Conservation (phyloP, 92 coral and sea anemone genomes). For the Zoanthus gigantus region DNA sequence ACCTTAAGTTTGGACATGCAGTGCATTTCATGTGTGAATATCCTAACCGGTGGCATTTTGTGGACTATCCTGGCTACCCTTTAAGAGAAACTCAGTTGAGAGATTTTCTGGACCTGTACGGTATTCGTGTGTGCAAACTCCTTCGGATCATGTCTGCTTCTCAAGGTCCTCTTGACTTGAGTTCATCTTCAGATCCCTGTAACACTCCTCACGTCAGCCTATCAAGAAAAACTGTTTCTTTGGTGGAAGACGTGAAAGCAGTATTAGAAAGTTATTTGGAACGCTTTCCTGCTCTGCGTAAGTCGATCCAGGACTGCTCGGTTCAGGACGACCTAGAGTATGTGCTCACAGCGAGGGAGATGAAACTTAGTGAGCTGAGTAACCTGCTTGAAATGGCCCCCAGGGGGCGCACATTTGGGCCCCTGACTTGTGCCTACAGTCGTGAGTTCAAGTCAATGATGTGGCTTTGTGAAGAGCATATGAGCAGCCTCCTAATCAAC, state of each 20-base stretch:
- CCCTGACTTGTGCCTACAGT: constrained; percentile 74
- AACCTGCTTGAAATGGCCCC: constrained; percentile 74
- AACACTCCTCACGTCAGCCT: constrained; percentile 43
- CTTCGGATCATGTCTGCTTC: constrained; percentile 76
- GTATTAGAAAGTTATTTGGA: constrained; percentile 78
- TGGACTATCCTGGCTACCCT: constrained; percentile 79
- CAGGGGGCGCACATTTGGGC: constrained; percentile 72
- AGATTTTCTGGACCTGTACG: constrained; percentile 71
- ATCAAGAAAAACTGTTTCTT: constrained; percentile 26
- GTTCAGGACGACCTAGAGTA: constrained; percentile 81
- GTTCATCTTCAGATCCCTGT: constrained; percentile 44
- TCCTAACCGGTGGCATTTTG: constrained; percentile 89
- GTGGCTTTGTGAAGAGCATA: constrained; percentile 86
- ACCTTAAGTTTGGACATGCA: constrained; percentile 81
- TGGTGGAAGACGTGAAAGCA: constrained; percentile 73
- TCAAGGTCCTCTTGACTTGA: constrained; percentile 59
- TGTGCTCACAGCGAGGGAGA: constrained; percentile 71
- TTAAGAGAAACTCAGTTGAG: constrained; percentile 67
- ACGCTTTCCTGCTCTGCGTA: constrained; percentile 72
- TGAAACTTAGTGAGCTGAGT: constrained; percentile 76
- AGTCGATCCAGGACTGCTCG: constrained; percentile 47
- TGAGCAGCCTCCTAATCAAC: background rate
- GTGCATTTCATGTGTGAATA: constrained; percentile 92
- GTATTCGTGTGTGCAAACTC: constrained; percentile 79
- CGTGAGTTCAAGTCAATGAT: constrained; percentile 68